Percentiles rank a stretch among this genome's conserved stretches.
Evolutionary conservation across 2,797 vertebrate genomes (phyloP).

Genomic region (Merluccius polli): DNA sequence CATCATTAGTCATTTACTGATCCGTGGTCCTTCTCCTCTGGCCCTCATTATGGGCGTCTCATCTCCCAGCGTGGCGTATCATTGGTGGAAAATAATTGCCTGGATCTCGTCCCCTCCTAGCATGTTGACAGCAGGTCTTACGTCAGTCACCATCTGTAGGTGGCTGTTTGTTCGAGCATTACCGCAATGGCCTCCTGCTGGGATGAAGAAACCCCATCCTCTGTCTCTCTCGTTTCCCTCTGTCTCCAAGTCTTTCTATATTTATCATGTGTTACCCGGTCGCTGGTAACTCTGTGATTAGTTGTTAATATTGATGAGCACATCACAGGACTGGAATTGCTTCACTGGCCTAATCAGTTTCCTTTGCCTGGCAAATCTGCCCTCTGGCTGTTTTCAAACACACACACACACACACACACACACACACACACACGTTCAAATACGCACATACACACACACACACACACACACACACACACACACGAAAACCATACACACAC

Average conservation of each 20-base stretch:
- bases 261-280: constrained; percentile 5
- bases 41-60: neutral
- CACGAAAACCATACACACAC: neutral
- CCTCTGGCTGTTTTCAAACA: constrained; percentile 22
- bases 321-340: constrained; percentile 48
- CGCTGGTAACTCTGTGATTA: constrained; percentile 41
- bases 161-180: neutral
- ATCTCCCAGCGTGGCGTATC: neutral
- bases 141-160: constrained; percentile 1
- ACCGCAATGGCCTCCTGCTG: neutral
- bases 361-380: constrained; percentile 33
- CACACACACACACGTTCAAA: neutral
- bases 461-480: neutral
- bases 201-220: neutral
- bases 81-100: constrained; percentile 1
- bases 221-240: neutral
- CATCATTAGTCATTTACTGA: neutral
- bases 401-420: neutral
- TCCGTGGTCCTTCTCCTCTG: neutral
- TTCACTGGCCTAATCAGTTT: constrained; percentile 45
- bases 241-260: constrained; percentile 6
- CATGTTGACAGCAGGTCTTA: neutral
- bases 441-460: neutral
- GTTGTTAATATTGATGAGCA: constrained; percentile 52
- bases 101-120: neutral